Evolutionary conservation across 2,113 vertebrate genomes (phyloP), one percentile per base, ranked within the genome.

Genomic region (Elanoides forficatus): DNA sequence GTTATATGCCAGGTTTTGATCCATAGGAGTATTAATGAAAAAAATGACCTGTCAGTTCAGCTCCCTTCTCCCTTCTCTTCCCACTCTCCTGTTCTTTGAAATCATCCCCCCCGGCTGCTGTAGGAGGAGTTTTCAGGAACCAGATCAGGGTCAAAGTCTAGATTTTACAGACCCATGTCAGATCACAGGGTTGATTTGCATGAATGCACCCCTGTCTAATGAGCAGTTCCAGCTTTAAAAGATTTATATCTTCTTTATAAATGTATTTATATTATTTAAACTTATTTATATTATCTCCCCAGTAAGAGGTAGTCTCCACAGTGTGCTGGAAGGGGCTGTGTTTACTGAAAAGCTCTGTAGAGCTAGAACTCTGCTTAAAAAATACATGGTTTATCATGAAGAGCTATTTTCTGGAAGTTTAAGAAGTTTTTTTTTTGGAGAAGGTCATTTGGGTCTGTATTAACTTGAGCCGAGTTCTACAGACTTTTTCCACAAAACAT

Each of bases 401-500:
- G 58, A 86, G 9, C 42, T 88, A 3, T 82, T 94, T 90, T 97
- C 43, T 95, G 36, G 43, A 90, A 93, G 68, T 42, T 43, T 66
- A 80, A 76, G 67, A 36, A 40, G 43, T 32, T 45, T 65, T 62
- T 52, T 53, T 52, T 53, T 53, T 79, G 8, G 45, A 81, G 53
- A 70, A 43, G 43, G 58, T 83, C 30, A 22, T 81, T 88, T 89
- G 50, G 15, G 45, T 86, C 60, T 76, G 13, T 88, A 52, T 86
- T 93, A 75, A 86, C 56, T 87, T 89, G 26, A 86, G 26, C 47
- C 3, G 14, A 93, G 23, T 95, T 89, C 50, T 91, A 4, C 55
- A 58, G 43, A 42, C 88, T 85, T 95, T 97, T 96, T 67, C 82
- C 65, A 65, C 56, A 92, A 76, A 90, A 47, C 42, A 47, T 74